Conservation (phyloP, 1,140 invertebrate genomes). For the Medauroidea extradentata region DNA sequence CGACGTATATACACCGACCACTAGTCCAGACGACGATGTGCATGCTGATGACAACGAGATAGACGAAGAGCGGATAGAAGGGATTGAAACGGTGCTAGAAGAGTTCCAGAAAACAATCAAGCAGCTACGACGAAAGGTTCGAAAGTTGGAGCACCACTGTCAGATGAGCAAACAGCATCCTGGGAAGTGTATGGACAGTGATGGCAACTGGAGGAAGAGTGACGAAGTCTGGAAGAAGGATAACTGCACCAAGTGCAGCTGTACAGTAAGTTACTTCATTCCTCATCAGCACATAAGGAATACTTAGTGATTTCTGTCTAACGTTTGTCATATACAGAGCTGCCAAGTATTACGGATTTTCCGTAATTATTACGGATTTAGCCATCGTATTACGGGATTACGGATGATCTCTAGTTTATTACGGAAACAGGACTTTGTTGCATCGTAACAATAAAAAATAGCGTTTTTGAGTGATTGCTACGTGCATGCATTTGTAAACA, state of each 20-base stretch:
- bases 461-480: too few relatives aligned
- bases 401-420: too few relatives aligned
- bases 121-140: slow-evolving; percentile 48
- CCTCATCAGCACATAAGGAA: neutral
- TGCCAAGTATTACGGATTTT: too few relatives aligned
- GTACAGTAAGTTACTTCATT: slow-evolving; percentile 37
- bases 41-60: slow-evolving; percentile 22
- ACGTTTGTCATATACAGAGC: too few relatives aligned
- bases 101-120: slow-evolving; percentile 52
- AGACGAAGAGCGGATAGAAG: slow-evolving; percentile 52
- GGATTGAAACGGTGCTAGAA: slow-evolving; percentile 50
- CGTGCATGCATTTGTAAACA: too few relatives aligned
- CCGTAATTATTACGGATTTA: too few relatives aligned
- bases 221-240: slow-evolving; percentile 49
- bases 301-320: slow-evolving; percentile 3
- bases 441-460: too few relatives aligned
- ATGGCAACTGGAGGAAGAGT: slow-evolving; percentile 41
- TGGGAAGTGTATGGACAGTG: slow-evolving; percentile 42
- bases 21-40: neutral
- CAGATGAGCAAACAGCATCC: slow-evolving; percentile 14
- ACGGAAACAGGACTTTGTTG: too few relatives aligned
- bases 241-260: slow-evolving; percentile 50
- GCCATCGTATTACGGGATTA: too few relatives aligned
- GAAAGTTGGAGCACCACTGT: slow-evolving; percentile 46
- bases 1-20: neutral